Conservation (phyloP, 1,140 invertebrate genomes). For the Drosophila pandora region DNA sequence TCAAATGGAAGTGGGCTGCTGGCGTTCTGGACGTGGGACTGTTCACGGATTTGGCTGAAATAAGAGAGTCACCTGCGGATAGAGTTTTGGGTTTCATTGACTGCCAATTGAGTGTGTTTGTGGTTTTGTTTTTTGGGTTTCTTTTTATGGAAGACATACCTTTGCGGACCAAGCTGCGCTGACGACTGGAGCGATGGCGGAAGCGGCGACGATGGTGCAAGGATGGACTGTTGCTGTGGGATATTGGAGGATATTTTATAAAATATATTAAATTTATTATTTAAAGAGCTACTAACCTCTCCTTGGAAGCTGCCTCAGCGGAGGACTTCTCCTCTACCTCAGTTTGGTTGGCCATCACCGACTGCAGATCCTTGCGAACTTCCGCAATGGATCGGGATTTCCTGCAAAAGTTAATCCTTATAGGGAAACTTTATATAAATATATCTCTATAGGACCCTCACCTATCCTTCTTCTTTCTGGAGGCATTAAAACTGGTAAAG, state of each 20-base stretch:
- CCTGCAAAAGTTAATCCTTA: conserved; percentile 11
- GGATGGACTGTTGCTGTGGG: not conserved
- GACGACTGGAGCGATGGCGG: conserved; percentile 35
- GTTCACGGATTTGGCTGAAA: conserved; percentile 76
- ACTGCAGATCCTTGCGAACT: conserved; percentile 55
- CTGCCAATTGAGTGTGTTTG: conserved; percentile 41
- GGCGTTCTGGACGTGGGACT: conserved; percentile 19
- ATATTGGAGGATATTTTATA: not conserved
- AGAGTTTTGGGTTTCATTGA: conserved; percentile 22
- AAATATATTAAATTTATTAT: not conserved
- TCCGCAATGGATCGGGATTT: conserved; percentile 68
- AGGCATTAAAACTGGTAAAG: conserved; percentile 68
- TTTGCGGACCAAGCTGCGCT: conserved; percentile 51
- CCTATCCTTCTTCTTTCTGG: conserved; percentile 60
- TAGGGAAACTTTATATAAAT: not conserved
- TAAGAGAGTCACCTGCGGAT: conserved; percentile 73
- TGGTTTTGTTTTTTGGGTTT: not conserved
- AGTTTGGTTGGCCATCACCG: conserved; percentile 15
- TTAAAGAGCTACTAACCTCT: conserved; percentile 25
- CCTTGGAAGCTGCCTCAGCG: conserved; percentile 12
- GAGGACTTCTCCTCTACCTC: conserved; percentile 23
- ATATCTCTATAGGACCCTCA: not conserved
- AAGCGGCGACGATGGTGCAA: conserved; percentile 24
- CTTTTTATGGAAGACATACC: conserved; percentile 50
- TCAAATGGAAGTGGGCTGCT: conserved; percentile 74